These are phyloP conservation scores for Chiloscyllium plagiosum DNA, from an alignment of 2,113 vertebrate genomes.

Conservation along the genomic window DNA sequence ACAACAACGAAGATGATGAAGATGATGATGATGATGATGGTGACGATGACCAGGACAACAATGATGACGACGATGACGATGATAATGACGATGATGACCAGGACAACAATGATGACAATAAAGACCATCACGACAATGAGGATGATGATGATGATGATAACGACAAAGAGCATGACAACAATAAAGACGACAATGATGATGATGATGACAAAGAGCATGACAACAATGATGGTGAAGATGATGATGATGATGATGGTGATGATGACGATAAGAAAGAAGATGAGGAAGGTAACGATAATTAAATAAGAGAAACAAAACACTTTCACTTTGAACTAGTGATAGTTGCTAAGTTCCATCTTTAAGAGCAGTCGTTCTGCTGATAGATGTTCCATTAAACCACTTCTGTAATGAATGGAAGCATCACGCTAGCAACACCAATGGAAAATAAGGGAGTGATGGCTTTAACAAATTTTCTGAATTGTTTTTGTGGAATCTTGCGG, in stretches of 20 bases:
- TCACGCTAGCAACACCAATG: constrained; percentile 10
- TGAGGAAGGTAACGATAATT: constrained; percentile 12
- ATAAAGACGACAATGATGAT: constrained; percentile 45
- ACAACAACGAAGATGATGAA: constrained; percentile 43
- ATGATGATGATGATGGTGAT: neutral
- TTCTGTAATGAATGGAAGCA: neutral
- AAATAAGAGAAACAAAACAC: neutral
- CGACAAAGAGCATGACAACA: neutral
- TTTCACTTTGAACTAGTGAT: neutral
- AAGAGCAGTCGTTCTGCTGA: neutral
- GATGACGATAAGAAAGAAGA: constrained; percentile 35
- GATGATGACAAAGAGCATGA: constrained; percentile 45
- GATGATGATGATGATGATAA: neutral
- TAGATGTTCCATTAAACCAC: neutral
- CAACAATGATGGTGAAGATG: constrained; percentile 32
- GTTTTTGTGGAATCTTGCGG: neutral
- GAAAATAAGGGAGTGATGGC: constrained; percentile 1
- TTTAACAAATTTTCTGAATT: neutral
- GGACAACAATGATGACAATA: constrained; percentile 40
- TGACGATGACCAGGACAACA: constrained; percentile 40
- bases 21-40: constrained; percentile 44
- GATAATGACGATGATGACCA: constrained; percentile 40
- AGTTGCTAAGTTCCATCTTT: neutral
- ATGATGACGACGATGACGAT: constrained; percentile 41
- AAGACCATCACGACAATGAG: constrained; percentile 37